Percentiles rank a stretch among this genome's conserved stretches.
These are phyloP conservation scores for Caenorhabditis elegans DNA, from an alignment of 1,140 invertebrate species.

Conservation along the genomic window WBcel235 BX284604.4:7109501-7110000, in stretches of 20 bases:
- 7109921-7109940: too few species aligned
- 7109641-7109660: background rate
- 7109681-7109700: background rate
- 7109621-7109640: background rate
- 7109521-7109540: background rate
- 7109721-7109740: background rate
- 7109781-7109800: background rate
- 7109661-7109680: background rate
- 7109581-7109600: too few species aligned
- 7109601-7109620: too few species aligned
- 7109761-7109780: background rate
- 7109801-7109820: background rate
- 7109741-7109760: background rate
- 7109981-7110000: too few species aligned
- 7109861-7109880: too few species aligned
- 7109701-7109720: background rate
- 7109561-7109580: background rate
- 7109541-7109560: background rate
- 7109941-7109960: too few species aligned
- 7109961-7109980: too few species aligned
- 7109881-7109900: too few species aligned
- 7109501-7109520: background rate
- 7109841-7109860: too few species aligned
- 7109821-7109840: too few species aligned
- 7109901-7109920: too few species aligned